These are phyloP conservation scores for Allygus modestus DNA, from an alignment of 2,888 invertebrate species.

Conservation along the genomic window DNA sequence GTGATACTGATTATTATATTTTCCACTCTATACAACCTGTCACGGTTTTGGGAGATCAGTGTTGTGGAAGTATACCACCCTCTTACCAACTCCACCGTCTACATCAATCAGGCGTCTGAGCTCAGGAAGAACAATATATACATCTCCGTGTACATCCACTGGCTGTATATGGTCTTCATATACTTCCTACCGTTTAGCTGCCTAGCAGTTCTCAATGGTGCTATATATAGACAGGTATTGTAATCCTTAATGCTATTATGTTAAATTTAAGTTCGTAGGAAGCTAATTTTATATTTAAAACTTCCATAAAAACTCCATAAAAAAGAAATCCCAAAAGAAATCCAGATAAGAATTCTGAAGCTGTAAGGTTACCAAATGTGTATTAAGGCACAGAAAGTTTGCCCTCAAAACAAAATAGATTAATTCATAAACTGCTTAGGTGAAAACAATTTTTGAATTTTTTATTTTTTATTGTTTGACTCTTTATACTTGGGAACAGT, in stretches of 20 bases:
- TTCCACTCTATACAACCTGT: constrained; percentile 91
- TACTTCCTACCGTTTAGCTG: constrained; percentile 95
- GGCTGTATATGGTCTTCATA: constrained; percentile 96
- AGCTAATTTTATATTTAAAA: not conserved
- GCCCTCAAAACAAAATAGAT: too few species aligned
- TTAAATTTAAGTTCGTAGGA: too few species aligned
- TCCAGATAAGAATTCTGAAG: too few species aligned
- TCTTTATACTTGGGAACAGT: too few species aligned
- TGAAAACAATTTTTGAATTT: too few species aligned
- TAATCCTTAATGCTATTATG: not conserved
- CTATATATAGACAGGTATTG: constrained; percentile 91
- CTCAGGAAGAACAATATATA: constrained; percentile 85
- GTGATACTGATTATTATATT: constrained; percentile 89
- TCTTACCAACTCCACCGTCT: constrained; percentile 79
- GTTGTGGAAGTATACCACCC: constrained; percentile 66
- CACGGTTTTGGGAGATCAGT: constrained; percentile 77
- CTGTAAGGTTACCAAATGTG: too few species aligned
- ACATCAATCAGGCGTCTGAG: constrained; percentile 83
- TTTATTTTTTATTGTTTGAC: too few species aligned
- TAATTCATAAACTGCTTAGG: too few species aligned
- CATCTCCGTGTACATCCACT: constrained; percentile 93
- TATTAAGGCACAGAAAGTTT: too few species aligned
- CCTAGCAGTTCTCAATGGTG: constrained; percentile 92
- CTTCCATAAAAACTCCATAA: not conserved
- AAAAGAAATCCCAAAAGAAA: too few species aligned